Evolutionary conservation across 64 coral and sea anemone species (phyloP).

Genomic region (Dendrophyllia cribrosa): DNA sequence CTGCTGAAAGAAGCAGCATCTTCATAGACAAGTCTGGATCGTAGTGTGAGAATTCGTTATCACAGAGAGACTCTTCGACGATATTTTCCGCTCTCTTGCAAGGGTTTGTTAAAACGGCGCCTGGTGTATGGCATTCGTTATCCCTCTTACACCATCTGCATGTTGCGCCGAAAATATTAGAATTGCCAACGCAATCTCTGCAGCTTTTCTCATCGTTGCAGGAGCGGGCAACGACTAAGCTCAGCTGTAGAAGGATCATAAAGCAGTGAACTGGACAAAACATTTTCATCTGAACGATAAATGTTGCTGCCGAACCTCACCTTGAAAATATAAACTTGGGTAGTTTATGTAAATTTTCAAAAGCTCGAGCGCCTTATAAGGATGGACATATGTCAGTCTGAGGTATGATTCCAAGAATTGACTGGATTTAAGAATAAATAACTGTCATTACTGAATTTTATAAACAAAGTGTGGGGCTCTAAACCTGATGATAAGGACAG

Average conservation of each 20-base stretch:
- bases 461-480: too few relatives aligned
- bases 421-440: too few relatives aligned
- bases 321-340: too few relatives aligned
- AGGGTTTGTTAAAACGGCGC: constrained; percentile 4
- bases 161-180: neutral
- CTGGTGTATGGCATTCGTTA: constrained; percentile 9
- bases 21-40: constrained; percentile 40
- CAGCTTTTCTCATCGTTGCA: neutral
- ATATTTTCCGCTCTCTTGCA: constrained; percentile 56
- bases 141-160: constrained; percentile 52
- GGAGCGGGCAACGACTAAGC: neutral
- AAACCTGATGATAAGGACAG: too few relatives aligned
- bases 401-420: too few relatives aligned
- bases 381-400: too few relatives aligned
- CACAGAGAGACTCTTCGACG: neutral
- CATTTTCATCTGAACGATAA: neutral
- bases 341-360: too few relatives aligned
- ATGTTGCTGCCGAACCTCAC: too few relatives aligned
- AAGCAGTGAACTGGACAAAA: neutral
- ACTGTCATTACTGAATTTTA: too few relatives aligned
- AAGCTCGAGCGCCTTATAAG: too few relatives aligned
- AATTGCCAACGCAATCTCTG: neutral
- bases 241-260: neutral
- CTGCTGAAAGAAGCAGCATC: constrained; percentile 55
- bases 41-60: constrained; percentile 19